Percentiles rank a stretch among this genome's conserved stretches.
phyloP scores from a whole-genome alignment of 2,888 invertebrate genomes.

The Deilephila elpenor region DNA sequence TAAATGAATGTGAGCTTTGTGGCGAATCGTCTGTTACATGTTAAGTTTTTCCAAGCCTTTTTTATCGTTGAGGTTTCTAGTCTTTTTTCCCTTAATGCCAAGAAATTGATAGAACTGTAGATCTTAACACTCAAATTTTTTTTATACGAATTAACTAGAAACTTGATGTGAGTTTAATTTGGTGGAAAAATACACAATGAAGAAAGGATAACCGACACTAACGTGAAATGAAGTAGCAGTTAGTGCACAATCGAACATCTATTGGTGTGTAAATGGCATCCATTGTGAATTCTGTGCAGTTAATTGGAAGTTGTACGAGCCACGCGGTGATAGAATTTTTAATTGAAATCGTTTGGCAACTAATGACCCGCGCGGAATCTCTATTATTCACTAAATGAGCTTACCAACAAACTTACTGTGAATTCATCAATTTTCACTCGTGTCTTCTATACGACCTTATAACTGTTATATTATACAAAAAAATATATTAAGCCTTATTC shows the following conservation, averaged over 20 bases:
- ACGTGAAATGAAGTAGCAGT: too few species aligned
- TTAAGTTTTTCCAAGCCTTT: neutral
- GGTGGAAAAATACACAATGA: too few species aligned
- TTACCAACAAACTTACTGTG: neutral
- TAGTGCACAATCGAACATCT: neutral
- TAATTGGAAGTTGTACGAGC: neutral
- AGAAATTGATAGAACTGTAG: too few species aligned
- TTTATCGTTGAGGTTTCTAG: too few species aligned
- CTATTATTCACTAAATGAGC: constrained; percentile 11
- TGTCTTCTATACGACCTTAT: neutral
- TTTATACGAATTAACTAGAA: too few species aligned
- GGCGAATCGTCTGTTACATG: neutral
- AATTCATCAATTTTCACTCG: neutral
- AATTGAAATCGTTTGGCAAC: neutral
- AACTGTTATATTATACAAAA: neutral
- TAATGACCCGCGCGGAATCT: neutral
- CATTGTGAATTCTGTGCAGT: neutral
- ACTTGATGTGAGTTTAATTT: too few species aligned
- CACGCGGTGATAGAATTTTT: neutral
- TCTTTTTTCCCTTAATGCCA: too few species aligned
- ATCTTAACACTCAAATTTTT: too few species aligned
- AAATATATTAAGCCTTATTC: neutral
- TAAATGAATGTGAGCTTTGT: neutral
- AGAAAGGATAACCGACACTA: too few species aligned
- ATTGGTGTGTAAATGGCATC: neutral